phyloP scores from a whole-genome alignment of 2,113 vertebrate species.

The Atlantisia rogersi region DNA sequence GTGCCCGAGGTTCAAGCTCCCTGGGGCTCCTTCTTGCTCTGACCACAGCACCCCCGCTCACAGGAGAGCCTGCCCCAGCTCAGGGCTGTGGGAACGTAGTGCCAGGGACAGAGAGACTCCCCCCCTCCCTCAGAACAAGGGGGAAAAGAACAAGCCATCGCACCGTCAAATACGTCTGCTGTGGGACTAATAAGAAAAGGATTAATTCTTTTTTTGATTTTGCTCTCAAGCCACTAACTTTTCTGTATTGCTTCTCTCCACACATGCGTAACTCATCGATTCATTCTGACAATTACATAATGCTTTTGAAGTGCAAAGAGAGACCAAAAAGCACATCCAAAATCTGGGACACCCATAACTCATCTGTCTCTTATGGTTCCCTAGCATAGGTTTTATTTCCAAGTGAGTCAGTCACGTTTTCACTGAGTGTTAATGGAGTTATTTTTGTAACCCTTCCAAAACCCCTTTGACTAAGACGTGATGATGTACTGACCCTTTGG shows the following conservation, averaged over 20 bases:
- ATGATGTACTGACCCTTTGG: not conserved
- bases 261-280: slow-evolving; percentile 31
- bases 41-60: not conserved
- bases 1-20: not conserved
- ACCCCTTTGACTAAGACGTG: not conserved
- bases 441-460: slow-evolving; percentile 34
- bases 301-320: slow-evolving; percentile 44
- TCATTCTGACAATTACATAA: slow-evolving; percentile 49
- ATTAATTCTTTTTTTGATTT: not conserved
- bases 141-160: not conserved
- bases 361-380: not conserved
- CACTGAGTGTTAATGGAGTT: not conserved
- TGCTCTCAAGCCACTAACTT: slow-evolving; percentile 18
- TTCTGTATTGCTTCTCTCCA: slow-evolving; percentile 13
- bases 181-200: not conserved
- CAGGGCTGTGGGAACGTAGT: not conserved
- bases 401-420: not conserved
- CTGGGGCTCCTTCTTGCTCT: not conserved
- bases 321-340: slow-evolving; percentile 18
- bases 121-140: not conserved
- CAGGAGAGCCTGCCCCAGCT: not conserved
- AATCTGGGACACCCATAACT: slow-evolving; percentile 11
- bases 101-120: rapidly evolving
- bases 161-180: rapidly evolving
- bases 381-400: slow-evolving; percentile 17